phyloP scores from a whole-genome alignment of 2,113 vertebrate genomes.

The Scatophagus argus region DNA sequence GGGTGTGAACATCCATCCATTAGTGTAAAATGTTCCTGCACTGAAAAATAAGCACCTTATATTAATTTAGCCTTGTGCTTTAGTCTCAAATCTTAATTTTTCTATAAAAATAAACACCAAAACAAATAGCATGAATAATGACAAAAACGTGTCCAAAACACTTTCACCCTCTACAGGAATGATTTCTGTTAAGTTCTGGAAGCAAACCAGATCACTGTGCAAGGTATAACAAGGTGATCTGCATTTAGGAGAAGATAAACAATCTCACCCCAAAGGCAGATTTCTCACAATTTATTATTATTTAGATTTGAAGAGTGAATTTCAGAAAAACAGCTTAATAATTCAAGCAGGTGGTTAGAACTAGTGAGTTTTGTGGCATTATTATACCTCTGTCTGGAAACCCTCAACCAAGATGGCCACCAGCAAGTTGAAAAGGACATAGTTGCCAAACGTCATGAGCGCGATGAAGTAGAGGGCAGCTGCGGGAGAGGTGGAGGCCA shows the following conservation, averaged over 20 bases:
- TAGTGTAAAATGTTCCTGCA: neutral
- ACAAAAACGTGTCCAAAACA: neutral
- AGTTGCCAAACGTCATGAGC: conserved; percentile 98
- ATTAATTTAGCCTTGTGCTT: conserved; percentile 10
- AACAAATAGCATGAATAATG: neutral
- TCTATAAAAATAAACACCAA: too few relatives aligned
- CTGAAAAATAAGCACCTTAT: neutral
- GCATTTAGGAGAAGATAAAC: neutral
- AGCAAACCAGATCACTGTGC: neutral
- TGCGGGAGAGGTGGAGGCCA: conserved; percentile 96
- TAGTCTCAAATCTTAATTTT: neutral
- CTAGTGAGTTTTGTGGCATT: neutral
- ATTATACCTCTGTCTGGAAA: conserved; percentile 95
- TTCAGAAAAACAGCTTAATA: neutral
- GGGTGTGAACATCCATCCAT: conserved; percentile 4
- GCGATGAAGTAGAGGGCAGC: conserved; percentile 98
- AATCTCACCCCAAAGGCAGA: neutral
- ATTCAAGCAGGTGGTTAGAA: neutral
- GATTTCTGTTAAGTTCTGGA: neutral
- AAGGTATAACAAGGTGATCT: conserved; percentile 1
- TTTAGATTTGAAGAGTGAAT: neutral
- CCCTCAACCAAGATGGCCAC: conserved; percentile 99
- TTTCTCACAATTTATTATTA: too few relatives aligned
- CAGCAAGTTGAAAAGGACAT: conserved; percentile 97
- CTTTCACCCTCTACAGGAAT: neutral